phyloP scores from a whole-genome alignment of 1,140 invertebrate species.

The Drosophila tsacasi region DNA sequence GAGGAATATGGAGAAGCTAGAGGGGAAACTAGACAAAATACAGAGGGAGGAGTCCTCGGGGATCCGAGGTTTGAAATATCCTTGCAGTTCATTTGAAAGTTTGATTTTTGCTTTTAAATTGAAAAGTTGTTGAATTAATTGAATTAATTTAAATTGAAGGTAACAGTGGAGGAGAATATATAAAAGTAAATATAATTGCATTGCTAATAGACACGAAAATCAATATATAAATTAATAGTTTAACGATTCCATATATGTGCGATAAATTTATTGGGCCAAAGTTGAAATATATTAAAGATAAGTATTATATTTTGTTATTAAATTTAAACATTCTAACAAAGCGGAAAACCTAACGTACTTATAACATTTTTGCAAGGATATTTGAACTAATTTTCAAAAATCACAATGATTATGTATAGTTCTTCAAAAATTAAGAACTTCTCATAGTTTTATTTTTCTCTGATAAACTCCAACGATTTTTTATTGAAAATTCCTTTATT shows the following conservation, averaged over 20 bases:
- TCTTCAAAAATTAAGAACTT: background rate
- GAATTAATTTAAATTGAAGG: background rate
- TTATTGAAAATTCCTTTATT: slow-evolving; percentile 69
- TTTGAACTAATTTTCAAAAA: slow-evolving; percentile 1
- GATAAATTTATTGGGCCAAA: background rate
- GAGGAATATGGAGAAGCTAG: slow-evolving; percentile 1
- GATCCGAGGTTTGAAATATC: slow-evolving; percentile 27
- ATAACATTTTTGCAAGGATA: background rate
- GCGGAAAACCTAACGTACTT: too few relatives aligned
- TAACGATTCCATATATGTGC: background rate
- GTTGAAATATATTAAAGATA: background rate
- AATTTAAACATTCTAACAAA: background rate
- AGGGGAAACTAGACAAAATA: slow-evolving; percentile 21
- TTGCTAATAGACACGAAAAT: too few relatives aligned
- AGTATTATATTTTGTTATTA: background rate
- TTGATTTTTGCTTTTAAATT: background rate
- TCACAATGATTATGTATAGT: background rate
- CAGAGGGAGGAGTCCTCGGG: slow-evolving; percentile 16
- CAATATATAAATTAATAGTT: too few relatives aligned
- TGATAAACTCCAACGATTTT: slow-evolving; percentile 1
- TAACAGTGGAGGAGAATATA: too few relatives aligned
- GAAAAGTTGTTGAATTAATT: background rate
- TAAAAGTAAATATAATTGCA: too few relatives aligned
- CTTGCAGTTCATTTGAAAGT: slow-evolving; percentile 1
- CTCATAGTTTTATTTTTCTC: background rate